Evolutionary conservation across 2,888 invertebrate genomes (phyloP).

Genomic region (Petrophora chlorosata): DNA sequence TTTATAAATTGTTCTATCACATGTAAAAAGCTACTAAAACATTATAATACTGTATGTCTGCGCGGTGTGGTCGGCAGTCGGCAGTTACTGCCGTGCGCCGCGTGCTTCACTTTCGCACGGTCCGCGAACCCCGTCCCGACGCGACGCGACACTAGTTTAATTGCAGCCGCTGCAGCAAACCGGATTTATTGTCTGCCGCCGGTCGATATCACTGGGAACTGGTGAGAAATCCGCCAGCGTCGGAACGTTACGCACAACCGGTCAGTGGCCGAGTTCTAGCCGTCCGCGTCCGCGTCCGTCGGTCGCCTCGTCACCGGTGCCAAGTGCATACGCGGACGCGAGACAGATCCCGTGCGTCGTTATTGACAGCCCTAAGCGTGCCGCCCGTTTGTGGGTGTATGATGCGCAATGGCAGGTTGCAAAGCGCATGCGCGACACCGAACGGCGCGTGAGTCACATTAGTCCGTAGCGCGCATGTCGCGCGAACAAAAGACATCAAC

Average conservation of each 20-base stretch:
- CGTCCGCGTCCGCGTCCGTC: too few relatives aligned
- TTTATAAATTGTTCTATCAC: not conserved
- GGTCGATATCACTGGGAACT: constrained; percentile 67
- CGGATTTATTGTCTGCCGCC: constrained; percentile 80
- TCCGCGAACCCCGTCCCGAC: constrained; percentile 66
- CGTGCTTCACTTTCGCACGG: constrained; percentile 80
- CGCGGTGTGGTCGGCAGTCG: constrained; percentile 26
- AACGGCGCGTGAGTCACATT: constrained; percentile 39
- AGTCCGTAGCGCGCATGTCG: constrained; percentile 22
- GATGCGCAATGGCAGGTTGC: constrained; percentile 37
- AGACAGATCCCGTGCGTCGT: constrained; percentile 34
- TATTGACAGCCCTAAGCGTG: constrained; percentile 41
- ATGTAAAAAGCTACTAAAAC: constrained; percentile 11
- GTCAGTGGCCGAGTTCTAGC: constrained; percentile 19
- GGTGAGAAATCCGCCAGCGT: constrained; percentile 55
- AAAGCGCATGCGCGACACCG: constrained; percentile 37
- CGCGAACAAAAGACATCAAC: constrained; percentile 71
- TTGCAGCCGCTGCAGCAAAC: constrained; percentile 77
- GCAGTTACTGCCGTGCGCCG: constrained; percentile 40
- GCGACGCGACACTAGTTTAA: constrained; percentile 79
- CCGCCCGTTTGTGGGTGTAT: constrained; percentile 14
- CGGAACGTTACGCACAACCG: constrained; percentile 33
- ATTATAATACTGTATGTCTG: constrained; percentile 9
- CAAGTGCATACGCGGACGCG: constrained; percentile 32
- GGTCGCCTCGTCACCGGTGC: constrained; percentile 26